phyloP scores from a whole-genome alignment of 1,140 invertebrate genomes.

The Temnothorax curvispinosus region DNA sequence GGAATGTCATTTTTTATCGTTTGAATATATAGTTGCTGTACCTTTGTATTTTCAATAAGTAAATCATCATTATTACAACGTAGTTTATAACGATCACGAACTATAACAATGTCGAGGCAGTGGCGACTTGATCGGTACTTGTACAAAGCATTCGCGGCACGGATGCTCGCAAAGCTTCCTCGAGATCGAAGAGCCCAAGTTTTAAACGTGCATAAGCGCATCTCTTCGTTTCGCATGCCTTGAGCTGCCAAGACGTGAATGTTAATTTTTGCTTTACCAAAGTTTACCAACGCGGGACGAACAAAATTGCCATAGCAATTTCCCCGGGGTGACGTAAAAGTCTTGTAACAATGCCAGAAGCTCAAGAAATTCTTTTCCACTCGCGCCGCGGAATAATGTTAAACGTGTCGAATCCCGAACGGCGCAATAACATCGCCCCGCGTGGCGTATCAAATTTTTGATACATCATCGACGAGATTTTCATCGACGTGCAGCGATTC shows the following conservation, averaged over 20 bases:
- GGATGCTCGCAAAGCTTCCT: not conserved
- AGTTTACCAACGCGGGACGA: slow-evolving; percentile 31
- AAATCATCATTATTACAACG: not conserved
- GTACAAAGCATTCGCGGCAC: slow-evolving; percentile 14
- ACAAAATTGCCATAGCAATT: slow-evolving; percentile 69
- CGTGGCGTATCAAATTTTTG: slow-evolving; percentile 17
- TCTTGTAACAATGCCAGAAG: slow-evolving; percentile 58
- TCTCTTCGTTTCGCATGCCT: not conserved
- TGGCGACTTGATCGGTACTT: slow-evolving; percentile 1
- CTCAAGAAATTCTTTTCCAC: slow-evolving; percentile 7
- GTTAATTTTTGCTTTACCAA: slow-evolving; percentile 68
- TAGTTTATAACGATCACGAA: not conserved
- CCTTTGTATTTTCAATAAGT: not conserved
- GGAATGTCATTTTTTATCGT: not conserved
- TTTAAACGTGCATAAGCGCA: slow-evolving; percentile 2
- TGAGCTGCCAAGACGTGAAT: slow-evolving; percentile 45
- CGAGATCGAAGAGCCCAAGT: slow-evolving; percentile 4
- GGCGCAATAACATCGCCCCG: slow-evolving; percentile 55
- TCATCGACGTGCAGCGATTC: not conserved
- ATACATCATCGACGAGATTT: slow-evolving; percentile 7
- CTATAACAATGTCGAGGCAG: not conserved
- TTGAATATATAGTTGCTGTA: not conserved
- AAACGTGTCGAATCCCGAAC: slow-evolving; percentile 42
- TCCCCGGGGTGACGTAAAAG: slow-evolving; percentile 67
- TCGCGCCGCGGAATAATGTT: slow-evolving; percentile 58